Evolutionary conservation across 1,140 invertebrate genomes (phyloP).

Genomic region (Drosophila ficusphila): DNA sequence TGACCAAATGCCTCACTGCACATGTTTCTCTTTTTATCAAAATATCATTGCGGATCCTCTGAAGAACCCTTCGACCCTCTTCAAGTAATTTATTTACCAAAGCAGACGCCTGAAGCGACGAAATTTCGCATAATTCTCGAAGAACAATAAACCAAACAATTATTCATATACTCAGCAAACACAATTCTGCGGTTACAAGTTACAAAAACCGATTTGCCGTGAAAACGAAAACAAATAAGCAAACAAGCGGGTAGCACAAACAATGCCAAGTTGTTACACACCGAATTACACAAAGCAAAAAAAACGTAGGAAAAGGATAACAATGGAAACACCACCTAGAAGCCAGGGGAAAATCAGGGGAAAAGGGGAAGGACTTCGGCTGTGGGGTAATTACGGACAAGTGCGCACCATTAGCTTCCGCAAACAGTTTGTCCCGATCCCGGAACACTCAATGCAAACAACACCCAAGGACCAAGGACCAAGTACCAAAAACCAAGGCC

Average conservation of each 20-base stretch:
- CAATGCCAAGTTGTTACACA: conserved; percentile 58
- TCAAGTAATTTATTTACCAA: conserved; percentile 69
- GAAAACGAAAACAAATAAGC: conserved; percentile 68
- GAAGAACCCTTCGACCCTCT: conserved; percentile 26
- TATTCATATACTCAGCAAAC: conserved; percentile 18
- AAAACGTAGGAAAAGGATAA: conserved; percentile 44
- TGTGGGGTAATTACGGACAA: conserved; percentile 77
- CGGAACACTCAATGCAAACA: conserved; percentile 57
- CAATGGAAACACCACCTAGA: conserved; percentile 62
- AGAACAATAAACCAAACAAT: conserved; percentile 61
- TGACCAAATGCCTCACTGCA: background rate
- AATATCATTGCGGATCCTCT: background rate
- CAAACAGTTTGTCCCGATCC: conserved; percentile 63
- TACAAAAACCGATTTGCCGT: conserved; percentile 73
- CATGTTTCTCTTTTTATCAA: conserved; percentile 27
- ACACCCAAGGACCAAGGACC: conserved; percentile 17
- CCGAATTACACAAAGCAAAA: conserved; percentile 37
- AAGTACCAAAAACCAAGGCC: background rate
- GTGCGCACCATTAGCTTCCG: conserved; percentile 83
- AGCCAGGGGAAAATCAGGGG: background rate
- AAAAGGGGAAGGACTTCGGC: conserved; percentile 22
- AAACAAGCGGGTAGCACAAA: conserved; percentile 39
- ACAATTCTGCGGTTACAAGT: conserved; percentile 69
- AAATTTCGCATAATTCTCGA: conserved; percentile 69
- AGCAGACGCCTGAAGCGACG: conserved; percentile 54